Conservation (phyloP, 2,113 vertebrate genomes). For the Chloropsis hardwickii region DNA sequence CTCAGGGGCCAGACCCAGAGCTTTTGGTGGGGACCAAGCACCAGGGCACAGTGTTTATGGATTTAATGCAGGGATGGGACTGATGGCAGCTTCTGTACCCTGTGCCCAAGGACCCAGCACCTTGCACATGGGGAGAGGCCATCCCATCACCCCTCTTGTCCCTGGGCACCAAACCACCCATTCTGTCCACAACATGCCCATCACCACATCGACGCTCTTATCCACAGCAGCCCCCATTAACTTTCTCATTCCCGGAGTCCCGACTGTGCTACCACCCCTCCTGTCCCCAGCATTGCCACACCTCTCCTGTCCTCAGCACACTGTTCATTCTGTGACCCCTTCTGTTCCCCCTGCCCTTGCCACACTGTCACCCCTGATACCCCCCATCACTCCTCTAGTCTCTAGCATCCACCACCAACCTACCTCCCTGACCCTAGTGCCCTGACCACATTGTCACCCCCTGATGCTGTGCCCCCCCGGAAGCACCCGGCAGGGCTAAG, state of each 20-base stretch:
- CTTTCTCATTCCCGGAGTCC: background rate
- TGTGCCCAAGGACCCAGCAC: background rate
- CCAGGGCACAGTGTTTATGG: background rate
- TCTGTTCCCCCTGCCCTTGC: too few relatives aligned
- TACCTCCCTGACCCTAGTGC: background rate
- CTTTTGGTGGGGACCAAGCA: rapidly evolving
- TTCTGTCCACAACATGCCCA: background rate
- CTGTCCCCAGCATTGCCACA: background rate
- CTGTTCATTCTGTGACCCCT: background rate
- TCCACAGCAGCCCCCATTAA: background rate
- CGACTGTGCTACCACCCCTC: background rate
- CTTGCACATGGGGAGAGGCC: background rate
- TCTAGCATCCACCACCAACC: background rate
- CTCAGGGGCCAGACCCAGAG: background rate
- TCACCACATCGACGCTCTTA: rapidly evolving
- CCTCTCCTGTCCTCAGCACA: background rate
- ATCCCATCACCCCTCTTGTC: background rate
- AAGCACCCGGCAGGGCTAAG: background rate
- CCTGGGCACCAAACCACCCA: background rate
- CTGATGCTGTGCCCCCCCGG: background rate
- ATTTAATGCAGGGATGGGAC: background rate
- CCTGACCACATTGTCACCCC: background rate
- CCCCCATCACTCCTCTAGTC: background rate
- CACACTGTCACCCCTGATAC: background rate
- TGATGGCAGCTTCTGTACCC: background rate